Conservation (phyloP, 2,797 vertebrate genomes). For the Falco biarmicus region DNA sequence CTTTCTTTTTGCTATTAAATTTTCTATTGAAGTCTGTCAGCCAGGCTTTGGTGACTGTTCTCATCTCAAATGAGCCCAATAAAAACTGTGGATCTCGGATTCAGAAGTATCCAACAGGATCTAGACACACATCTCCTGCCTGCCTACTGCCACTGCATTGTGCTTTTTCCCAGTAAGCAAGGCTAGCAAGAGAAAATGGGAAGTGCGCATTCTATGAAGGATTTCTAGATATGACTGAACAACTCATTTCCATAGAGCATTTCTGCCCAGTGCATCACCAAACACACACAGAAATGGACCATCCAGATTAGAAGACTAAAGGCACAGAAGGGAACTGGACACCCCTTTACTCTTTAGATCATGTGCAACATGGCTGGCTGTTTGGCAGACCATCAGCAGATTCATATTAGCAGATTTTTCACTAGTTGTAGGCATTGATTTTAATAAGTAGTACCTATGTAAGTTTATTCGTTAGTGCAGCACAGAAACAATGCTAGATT, state of each 20-base stretch:
- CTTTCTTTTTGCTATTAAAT: neutral
- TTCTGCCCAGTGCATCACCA: neutral
- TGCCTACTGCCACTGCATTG: neutral
- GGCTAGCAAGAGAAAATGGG: neutral
- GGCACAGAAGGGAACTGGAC: neutral
- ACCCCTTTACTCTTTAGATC: neutral
- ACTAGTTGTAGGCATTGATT: neutral
- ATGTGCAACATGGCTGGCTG: neutral
- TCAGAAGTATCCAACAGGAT: neutral
- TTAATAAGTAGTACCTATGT: neutral
- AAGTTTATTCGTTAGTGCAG: neutral
- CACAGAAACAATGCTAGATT: neutral
- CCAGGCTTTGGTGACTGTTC: neutral
- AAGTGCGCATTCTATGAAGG: neutral
- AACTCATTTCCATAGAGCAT: slow-evolving; percentile 8
- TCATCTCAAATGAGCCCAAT: neutral
- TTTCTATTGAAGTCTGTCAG: neutral
- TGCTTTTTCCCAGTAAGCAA: neutral
- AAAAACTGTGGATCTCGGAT: neutral
- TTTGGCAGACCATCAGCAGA: neutral
- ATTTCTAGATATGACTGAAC: neutral
- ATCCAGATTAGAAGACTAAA: neutral
- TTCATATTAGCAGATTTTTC: neutral
- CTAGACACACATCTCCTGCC: neutral
- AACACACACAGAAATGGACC: neutral